phyloP scores from a whole-genome alignment of 2,888 invertebrate genomes.

The Criorhina ranunculi region DNA sequence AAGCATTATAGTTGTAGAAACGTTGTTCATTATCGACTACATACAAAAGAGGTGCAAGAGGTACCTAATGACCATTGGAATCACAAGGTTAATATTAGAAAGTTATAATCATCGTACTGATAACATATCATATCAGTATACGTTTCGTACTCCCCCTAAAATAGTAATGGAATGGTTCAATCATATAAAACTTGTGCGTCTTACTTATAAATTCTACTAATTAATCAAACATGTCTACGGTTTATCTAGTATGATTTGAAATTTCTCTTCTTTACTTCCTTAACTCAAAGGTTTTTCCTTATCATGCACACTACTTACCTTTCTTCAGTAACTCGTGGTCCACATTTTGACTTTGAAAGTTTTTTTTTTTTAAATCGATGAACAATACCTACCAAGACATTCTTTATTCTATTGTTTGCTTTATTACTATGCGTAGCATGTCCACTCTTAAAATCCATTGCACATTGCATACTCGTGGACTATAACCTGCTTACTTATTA shows the following conservation, averaged over 20 bases:
- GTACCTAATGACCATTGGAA: too few species aligned
- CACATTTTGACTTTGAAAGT: too few species aligned
- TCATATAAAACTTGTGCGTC: not conserved
- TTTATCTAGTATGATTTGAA: not conserved
- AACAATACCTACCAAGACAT: conserved; percentile 1
- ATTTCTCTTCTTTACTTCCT: too few species aligned
- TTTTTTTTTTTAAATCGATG: not conserved
- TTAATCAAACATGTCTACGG: not conserved
- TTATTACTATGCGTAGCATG: conserved; percentile 57
- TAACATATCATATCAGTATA: not conserved
- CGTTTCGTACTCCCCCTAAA: not conserved
- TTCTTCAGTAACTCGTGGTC: too few species aligned
- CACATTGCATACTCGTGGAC: not conserved
- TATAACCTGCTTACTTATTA: conserved; percentile 13
- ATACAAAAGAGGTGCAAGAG: too few species aligned
- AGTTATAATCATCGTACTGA: not conserved
- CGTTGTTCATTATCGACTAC: too few species aligned
- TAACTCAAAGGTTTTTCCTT: too few species aligned
- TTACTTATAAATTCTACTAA: not conserved
- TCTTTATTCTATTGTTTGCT: conserved; percentile 46
- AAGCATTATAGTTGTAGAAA: too few species aligned
- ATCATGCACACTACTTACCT: too few species aligned
- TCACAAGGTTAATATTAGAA: too few species aligned
- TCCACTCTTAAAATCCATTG: conserved; percentile 15
- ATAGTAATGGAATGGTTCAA: not conserved